These are phyloP conservation scores for Sparus aurata DNA, from an alignment of 2,797 vertebrate species.

Conservation along the genomic window DNA sequence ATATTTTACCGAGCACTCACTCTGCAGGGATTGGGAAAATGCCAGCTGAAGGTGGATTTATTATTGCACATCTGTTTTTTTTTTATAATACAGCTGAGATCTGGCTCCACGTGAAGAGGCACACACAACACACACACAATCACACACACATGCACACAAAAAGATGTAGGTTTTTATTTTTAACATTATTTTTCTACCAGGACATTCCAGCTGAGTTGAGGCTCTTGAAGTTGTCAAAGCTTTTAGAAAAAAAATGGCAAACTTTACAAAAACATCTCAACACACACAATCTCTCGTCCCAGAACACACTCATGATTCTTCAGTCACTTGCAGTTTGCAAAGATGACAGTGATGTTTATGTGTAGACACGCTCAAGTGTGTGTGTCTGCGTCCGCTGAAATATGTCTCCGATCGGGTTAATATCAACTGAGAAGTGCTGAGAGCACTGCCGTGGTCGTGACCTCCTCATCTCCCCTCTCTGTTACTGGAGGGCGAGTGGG, in stretches of 20 bases:
- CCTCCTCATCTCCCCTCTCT: slow-evolving; percentile 20
- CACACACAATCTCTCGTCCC: background rate
- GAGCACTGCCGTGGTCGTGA: slow-evolving; percentile 16
- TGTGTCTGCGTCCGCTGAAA: slow-evolving; percentile 30
- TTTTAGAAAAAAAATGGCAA: background rate
- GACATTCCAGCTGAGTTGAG: background rate
- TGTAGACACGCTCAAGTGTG: background rate
- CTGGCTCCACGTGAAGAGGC: background rate
- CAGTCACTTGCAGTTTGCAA: slow-evolving; percentile 23
- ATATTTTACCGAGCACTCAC: slow-evolving; percentile 36
- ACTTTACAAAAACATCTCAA: background rate
- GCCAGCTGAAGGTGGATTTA: slow-evolving; percentile 17
- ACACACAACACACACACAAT: background rate
- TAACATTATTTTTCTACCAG: background rate
- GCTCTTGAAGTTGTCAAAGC: background rate
- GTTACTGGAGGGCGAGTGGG: slow-evolving; percentile 1
- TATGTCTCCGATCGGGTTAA: slow-evolving; percentile 39
- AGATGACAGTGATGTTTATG: slow-evolving; percentile 20
- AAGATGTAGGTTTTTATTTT: too few species aligned
- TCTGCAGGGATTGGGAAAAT: background rate
- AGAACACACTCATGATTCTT: slow-evolving; percentile 8
- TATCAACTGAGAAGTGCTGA: slow-evolving; percentile 37
- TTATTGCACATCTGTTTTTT: slow-evolving; percentile 7
- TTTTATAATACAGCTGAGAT: background rate
- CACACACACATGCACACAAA: background rate